phyloP scores from a whole-genome alignment of 2,113 vertebrate genomes.

The Siniperca chuatsi region DNA sequence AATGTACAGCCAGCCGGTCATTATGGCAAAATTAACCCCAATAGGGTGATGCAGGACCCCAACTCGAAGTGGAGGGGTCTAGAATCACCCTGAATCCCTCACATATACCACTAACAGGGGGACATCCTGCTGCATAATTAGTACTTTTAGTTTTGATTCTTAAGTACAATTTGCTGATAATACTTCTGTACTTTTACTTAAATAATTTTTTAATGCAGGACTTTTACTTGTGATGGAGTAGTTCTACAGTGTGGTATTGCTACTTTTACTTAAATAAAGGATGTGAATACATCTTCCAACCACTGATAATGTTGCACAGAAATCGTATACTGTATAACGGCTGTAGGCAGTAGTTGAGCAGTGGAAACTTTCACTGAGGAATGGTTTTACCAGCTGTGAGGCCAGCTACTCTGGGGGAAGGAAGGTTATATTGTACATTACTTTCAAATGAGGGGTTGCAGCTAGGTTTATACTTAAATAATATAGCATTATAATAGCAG shows the following conservation, averaged over 20 bases:
- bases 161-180: not conserved
- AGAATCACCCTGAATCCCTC: too few relatives aligned
- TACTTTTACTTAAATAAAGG: conserved; percentile 23
- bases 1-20: too few relatives aligned
- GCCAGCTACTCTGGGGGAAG: conserved; percentile 27
- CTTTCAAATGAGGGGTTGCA: conserved; percentile 59
- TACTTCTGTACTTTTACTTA: not conserved
- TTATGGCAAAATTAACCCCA: too few relatives aligned
- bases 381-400: conserved; percentile 71
- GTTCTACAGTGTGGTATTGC: not conserved
- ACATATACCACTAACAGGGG: not conserved
- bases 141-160: not conserved
- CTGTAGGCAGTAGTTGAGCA: conserved; percentile 21
- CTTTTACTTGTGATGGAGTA: not conserved
- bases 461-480: conserved; percentile 59
- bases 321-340: conserved; percentile 32
- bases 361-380: conserved; percentile 62
- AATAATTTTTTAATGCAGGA: not conserved
- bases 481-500: conserved; percentile 58
- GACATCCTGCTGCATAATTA: not conserved
- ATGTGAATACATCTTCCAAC: conserved; percentile 30
- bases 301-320: conserved; percentile 25
- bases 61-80: too few relatives aligned
- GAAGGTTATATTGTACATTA: conserved; percentile 23
- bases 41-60: too few relatives aligned